Evolutionary conservation across 2,888 invertebrate genomes (phyloP).

Genomic region (Cataglyphis altisquamis): DNA sequence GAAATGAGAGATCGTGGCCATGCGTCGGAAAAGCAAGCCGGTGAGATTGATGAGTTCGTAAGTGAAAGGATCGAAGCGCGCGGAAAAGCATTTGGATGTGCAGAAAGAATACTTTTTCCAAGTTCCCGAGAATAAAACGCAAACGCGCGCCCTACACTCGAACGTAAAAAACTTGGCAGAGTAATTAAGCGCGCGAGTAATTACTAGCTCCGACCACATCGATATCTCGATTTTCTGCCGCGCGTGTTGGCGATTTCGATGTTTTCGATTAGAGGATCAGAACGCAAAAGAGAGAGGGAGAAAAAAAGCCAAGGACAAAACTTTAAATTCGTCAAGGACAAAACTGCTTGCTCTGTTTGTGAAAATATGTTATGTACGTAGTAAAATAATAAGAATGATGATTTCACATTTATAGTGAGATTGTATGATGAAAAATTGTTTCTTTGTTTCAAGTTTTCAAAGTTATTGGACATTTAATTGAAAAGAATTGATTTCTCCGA

Average conservation of each 20-base stretch:
- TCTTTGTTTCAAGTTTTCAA: conserved; percentile 1
- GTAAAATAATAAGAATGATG: conserved; percentile 11
- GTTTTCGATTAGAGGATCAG: conserved; percentile 24
- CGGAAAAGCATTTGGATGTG: conserved; percentile 66
- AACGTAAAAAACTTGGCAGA: conserved; percentile 62
- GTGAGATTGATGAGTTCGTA: conserved; percentile 74
- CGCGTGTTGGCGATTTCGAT: conserved; percentile 27
- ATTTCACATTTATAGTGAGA: conserved; percentile 7
- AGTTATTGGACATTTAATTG: background rate
- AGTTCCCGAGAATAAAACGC: conserved; percentile 60
- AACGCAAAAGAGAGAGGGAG: background rate
- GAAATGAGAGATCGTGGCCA: conserved; percentile 65
- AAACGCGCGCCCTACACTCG: conserved; percentile 22
- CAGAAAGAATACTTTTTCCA: conserved; percentile 65
- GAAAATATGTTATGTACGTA: background rate
- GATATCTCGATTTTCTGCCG: conserved; percentile 43
- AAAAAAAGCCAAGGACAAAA: background rate
- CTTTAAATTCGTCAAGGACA: background rate
- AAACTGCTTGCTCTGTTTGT: background rate
- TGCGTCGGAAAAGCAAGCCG: conserved; percentile 64
- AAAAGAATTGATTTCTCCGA: conserved; percentile 1
- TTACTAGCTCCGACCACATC: conserved; percentile 56
- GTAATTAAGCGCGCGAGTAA: conserved; percentile 70
- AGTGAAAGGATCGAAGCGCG: conserved; percentile 70
- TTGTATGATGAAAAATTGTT: background rate